Evolutionary conservation across 1,140 invertebrate genomes (phyloP), one percentile per base, ranked within the genome.

Genomic region (Hormaphis cornu): DNA sequence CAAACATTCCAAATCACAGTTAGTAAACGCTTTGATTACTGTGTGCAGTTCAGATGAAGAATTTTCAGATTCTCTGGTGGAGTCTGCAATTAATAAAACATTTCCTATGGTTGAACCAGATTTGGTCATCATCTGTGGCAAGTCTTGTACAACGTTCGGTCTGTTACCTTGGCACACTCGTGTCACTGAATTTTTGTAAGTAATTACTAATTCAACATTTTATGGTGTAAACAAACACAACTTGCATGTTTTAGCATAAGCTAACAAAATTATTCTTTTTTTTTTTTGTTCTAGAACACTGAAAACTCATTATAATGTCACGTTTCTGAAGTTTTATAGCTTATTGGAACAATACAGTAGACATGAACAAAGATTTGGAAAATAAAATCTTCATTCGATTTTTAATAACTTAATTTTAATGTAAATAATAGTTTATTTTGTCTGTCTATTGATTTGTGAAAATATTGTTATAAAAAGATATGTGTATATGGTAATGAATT

Each of bases 131-230:
- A 33, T 63, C 3, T 63, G 59, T 63, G 59, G 59, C 26, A 44
- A 63, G n/a, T 63, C 59, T 7, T 63, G 59, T 63, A 63, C 59
- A 30, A 63, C 59, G 9, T 63, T 63, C 48, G 59, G 59, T 18
- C 16, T 63, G 26, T 46, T 63, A 63, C 59, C 59, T 44, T 63
- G 59, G 59, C 59, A 63, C 26, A 63, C 59, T 3, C 59, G 59
- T 30, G 59, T 63, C 10, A 63, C 59, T 46, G 59, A 63, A 63
- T 63, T 63, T 46, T 48, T 63, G 59, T 63, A 33, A 63, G 59
- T 63, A 33, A 20, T 46, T 46, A 14, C 22, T 20, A 18, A 22
- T 63, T 63, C 6, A 16, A 6, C 7, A 22, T 8, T 2, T 52
- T 12, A 22, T 22, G 1, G 8, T 61, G 24, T 46, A 48, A 24